A percentile compares a stretch with the other conserved stretches of the same genome.
phyloP scores from a whole-genome alignment of 2,113 vertebrate species.

The Tragelaphus scriptus region DNA sequence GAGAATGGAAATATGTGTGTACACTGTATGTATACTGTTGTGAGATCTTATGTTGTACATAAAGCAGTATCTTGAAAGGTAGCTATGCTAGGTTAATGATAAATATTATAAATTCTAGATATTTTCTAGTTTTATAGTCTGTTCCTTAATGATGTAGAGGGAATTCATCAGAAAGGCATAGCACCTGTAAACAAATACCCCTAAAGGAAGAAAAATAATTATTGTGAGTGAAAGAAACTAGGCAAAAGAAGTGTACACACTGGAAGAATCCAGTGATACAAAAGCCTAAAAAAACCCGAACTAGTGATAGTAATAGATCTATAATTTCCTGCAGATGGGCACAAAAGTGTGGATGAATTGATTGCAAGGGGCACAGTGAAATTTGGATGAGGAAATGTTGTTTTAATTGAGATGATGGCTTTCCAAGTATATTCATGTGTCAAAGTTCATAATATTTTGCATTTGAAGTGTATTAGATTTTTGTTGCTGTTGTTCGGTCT shows the following conservation, averaged over 20 bases:
- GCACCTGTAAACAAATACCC: neutral
- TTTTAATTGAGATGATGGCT: neutral
- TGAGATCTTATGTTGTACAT: neutral
- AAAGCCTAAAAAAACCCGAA: neutral
- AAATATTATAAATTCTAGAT: neutral
- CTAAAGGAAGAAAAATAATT: neutral
- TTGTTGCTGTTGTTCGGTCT: neutral
- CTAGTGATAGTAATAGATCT: neutral
- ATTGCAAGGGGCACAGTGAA: neutral
- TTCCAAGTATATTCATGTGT: neutral
- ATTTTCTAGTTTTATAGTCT: neutral
- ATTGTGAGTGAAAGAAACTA: neutral
- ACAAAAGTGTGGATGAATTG: neutral
- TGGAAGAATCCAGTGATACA: neutral
- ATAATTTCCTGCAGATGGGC: fast-evolving
- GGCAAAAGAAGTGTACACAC: neutral
- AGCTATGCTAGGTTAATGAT: neutral
- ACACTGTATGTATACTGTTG: no score
- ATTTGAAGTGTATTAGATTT: neutral
- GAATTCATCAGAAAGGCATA: neutral
- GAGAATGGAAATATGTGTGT: neutral
- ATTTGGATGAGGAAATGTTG: neutral
- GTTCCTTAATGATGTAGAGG: neutral
- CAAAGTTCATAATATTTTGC: neutral
- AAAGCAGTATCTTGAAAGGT: neutral